Base-by-base conservation (phyloP, 2,888 invertebrate species). In the Monochamus alternatus region DNA sequence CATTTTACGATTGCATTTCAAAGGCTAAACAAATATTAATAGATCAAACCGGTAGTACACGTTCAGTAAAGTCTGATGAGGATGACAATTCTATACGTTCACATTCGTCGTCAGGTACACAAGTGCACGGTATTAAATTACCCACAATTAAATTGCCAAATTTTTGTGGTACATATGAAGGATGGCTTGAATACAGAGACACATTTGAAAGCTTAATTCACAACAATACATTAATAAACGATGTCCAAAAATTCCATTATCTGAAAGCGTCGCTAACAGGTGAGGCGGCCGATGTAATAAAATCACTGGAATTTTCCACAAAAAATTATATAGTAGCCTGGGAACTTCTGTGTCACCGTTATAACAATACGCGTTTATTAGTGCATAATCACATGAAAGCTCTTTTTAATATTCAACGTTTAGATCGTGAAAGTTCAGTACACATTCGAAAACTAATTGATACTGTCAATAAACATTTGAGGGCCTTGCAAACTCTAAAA, bases 321-420 rank as follows among this genome's bases (percentile, higher is more conserved):
- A 43, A 12, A 65, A 65, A 65, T 44, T 65, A 65, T 44, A 44
- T 3, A 12, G 43, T 65, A 4, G 44, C 38, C 3, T 65, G 44
- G 65, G 38, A 65, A n/a, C 31, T 65, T 65, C 22, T 65, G 47
- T 64, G 8, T 14, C n/a, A 38, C 12, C 43, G 65, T 14, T 65
- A 44, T 3, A 47, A 65, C 22, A 65, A 43, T n/a, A 65, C 22
- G 43, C 31, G 65, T 38, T 47, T 65, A 44, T 44, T 65, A 65
- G 65, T 65, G 22, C 65, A 65, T 8, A 65, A 65, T 44, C 65
- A 65, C 22, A 43, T 44, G 44, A 65, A 44, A 47, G 44, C 44
- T n/a, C 22, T 62, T 62, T 63, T 63, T 51, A 59, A 52, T 47
- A 9, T 47, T 47, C 10, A 47, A 12, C 47, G 12, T 12, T 12